These are phyloP conservation scores for Oncorhynchus kisutch DNA, from an alignment of 2,113 vertebrate genomes.

Conservation along the genomic window DNA sequence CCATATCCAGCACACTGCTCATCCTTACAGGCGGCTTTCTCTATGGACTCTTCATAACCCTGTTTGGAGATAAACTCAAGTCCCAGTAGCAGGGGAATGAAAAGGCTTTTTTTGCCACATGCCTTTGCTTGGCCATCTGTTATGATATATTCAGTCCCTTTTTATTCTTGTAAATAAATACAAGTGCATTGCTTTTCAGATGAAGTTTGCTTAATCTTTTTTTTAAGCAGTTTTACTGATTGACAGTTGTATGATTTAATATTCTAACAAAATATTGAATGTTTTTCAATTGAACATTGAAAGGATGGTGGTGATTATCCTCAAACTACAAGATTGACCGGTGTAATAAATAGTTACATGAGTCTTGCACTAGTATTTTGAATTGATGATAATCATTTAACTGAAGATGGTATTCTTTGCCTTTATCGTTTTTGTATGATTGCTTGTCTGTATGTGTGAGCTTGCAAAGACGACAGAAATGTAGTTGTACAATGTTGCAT, in stretches of 20 bases:
- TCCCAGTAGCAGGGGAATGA: conserved; percentile 63
- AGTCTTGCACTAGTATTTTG: no score
- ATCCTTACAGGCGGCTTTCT: conserved; percentile 72
- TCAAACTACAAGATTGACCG: no score
- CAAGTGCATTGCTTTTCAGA: neutral
- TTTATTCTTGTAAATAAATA: conserved; percentile 28
- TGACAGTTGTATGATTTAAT: neutral
- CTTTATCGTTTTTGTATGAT: no score
- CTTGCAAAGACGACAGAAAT: no score
- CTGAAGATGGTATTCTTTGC: no score
- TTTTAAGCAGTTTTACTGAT: neutral
- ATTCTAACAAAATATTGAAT: neutral
- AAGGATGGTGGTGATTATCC: neutral
- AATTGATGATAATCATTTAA: no score
- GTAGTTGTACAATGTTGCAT: no score
- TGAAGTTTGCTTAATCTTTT: neutral
- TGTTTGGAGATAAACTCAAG: conserved; percentile 76
- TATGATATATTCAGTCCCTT: neutral
- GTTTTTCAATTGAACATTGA: neutral
- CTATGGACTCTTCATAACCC: conserved; percentile 75
- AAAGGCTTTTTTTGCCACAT: neutral
- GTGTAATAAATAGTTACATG: no score
- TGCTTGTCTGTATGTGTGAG: no score
- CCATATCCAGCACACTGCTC: conserved; percentile 73
- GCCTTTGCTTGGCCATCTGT: neutral